Evolutionary conservation across 2,888 invertebrate species (phyloP).

Genomic region (Rhimphoctona megacephalus): DNA sequence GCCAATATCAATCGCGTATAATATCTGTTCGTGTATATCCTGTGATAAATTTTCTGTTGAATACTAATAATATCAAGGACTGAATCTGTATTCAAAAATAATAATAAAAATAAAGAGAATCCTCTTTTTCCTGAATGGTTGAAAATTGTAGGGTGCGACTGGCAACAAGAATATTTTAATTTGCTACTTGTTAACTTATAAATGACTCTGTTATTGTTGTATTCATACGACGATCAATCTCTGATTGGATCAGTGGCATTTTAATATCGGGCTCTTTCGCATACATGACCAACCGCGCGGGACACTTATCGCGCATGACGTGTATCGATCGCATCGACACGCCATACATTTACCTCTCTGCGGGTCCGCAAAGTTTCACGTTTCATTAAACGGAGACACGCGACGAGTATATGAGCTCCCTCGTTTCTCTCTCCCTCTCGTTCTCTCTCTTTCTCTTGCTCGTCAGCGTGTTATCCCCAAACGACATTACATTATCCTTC

Average conservation of each 20-base stretch:
- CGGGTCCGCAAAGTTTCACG: slow-evolving; percentile 58
- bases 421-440: not conserved
- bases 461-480: slow-evolving; percentile 60
- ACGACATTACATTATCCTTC: slow-evolving; percentile 65
- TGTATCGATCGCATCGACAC: slow-evolving; percentile 70
- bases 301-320: slow-evolving; percentile 70
- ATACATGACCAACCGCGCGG: slow-evolving; percentile 22
- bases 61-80: not conserved
- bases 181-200: not conserved
- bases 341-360: slow-evolving; percentile 63
- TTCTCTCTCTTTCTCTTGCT: slow-evolving; percentile 24
- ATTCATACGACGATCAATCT: slow-evolving; percentile 55
- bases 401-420: slow-evolving; percentile 49
- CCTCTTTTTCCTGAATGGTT: not conserved
- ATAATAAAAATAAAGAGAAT: not conserved
- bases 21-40: not conserved
- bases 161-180: not conserved
- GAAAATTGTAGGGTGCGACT: not conserved
- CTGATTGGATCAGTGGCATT: slow-evolving; percentile 53
- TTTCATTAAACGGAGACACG: slow-evolving; percentile 69
- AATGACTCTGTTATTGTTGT: slow-evolving; percentile 39
- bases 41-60: not conserved
- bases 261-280: slow-evolving; percentile 44
- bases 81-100: not conserved
- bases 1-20: slow-evolving; percentile 68